Evolutionary conservation across 2,888 invertebrate genomes (phyloP), one percentile per base, ranked within the genome.

Genomic region (Onthophagus sagittarius): DNA sequence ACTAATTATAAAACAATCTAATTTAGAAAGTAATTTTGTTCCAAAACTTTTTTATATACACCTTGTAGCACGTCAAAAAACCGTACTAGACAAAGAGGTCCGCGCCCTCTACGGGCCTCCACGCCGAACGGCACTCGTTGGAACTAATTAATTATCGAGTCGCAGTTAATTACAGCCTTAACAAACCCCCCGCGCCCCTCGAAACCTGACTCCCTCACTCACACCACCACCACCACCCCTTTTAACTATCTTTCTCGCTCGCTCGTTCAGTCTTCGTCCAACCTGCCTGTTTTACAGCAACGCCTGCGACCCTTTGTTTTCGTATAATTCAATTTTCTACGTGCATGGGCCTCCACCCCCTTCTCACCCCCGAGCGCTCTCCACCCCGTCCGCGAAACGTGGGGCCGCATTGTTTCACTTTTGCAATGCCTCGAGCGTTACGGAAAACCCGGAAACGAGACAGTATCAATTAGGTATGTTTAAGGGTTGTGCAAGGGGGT

Each of bases 101-200:
- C 39, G 11, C 39, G 5, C 39, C 39, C 39, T 53, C 39, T 53
- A 53, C 39, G 39, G 64, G 80, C 78, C 78, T 81, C 80, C 81
- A 78, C 82, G 80, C 81, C 82, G 80, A 82, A 80, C 84, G 82
- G 83, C 79, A 81, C 82, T 83, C 81, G 82, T 83, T 84, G 83
- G 83, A 84, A 84, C 84, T 84, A 84, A 84, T 84, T 84, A 84
- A 84, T 84, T 84, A 84, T 84, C 83, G 83, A 84, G 83, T 83
- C 83, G 82, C 80, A 84, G 84, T 84, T 84, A 84, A 84, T 84
- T 84, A 84, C 84, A 81, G 80, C 79, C 82, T 82, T 83, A 82
- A 83, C 82, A 80, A 82, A 82, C 80, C 81, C 82, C 81, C 77
- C 39, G 39, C 39, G 79, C 80, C 75, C 75, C 77, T 70, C 70